Evolutionary conservation across 1,140 invertebrate genomes (phyloP).

Genomic region (Tetragnatha versicolor): DNA sequence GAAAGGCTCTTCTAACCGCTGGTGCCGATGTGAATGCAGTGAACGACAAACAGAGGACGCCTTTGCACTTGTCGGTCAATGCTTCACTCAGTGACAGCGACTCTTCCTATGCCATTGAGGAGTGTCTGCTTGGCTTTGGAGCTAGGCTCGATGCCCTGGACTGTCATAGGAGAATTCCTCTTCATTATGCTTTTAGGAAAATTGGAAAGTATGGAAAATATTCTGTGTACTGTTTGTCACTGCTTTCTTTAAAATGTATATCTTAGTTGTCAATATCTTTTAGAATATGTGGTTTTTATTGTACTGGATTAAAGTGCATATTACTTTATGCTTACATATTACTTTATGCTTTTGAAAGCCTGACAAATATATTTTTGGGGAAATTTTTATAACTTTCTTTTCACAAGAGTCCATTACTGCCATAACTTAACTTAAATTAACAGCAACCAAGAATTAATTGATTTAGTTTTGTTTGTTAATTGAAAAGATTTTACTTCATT

Average conservation of each 20-base stretch:
- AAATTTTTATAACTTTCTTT: too few species aligned
- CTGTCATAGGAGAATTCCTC: slow-evolving; percentile 59
- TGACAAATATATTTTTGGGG: too few species aligned
- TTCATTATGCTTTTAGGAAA: slow-evolving; percentile 68
- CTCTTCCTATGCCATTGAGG: slow-evolving; percentile 60
- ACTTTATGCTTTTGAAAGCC: too few species aligned
- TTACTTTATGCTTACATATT: too few species aligned
- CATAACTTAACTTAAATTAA: too few species aligned
- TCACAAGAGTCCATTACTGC: too few species aligned
- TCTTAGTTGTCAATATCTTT: background rate
- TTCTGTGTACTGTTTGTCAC: background rate
- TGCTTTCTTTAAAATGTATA: background rate
- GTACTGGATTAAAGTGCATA: too few species aligned
- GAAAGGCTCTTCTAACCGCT: slow-evolving; percentile 59
- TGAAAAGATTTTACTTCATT: too few species aligned
- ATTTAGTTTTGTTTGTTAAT: too few species aligned
- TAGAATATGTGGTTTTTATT: background rate
- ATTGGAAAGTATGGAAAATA: slow-evolving; percentile 53
- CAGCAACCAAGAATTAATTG: too few species aligned
- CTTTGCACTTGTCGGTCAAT: slow-evolving; percentile 65
- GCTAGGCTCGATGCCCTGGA: slow-evolving; percentile 59
- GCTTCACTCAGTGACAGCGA: slow-evolving; percentile 62
- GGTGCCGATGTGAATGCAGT: slow-evolving; percentile 60
- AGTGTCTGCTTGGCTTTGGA: slow-evolving; percentile 59
- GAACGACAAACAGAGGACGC: slow-evolving; percentile 62